Evolutionary conservation across 2,113 vertebrate species (phyloP), one percentile per base, ranked within the genome.

Genomic region (Nothobranchius kuhntae): DNA sequence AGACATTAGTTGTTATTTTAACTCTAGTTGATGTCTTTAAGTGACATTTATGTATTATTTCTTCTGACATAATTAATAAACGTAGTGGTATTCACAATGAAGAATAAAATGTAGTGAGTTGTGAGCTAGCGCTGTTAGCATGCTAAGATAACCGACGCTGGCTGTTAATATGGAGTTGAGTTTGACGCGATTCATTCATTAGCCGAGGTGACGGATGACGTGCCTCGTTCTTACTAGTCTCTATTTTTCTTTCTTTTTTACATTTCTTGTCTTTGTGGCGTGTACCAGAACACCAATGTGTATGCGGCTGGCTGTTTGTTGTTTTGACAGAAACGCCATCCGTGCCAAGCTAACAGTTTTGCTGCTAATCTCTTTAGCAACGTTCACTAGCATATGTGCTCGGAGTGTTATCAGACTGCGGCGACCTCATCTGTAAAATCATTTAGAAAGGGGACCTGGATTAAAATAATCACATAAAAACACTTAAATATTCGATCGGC

Each of bases 111-210:
- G 6, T 21, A 21, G 21, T 13, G 15, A 36, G 47, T 26, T 21
- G 46, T 13, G 40, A 55, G 82, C 85, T 80, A 87, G 51, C 54
- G 65, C 62, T 78, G 59, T 68, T 85, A 84, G 82, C 81, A 71
- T 42, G 78, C 59, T 65, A 55, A 51, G 63, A 71, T 86, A 80
- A 36, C 30, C 4, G 30, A 30, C 65, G 75, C 30, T 85, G 78
- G 81, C 77, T 73, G 71, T 70, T 67, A n/a, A n/a, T n/a, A 63
- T 56, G 67, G 54, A 63, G 11, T 46, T 75, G 47, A 66, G 68
- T 62, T 53, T 2, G 46, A 44, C 76, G 73, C 68, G 52, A 82
- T 86, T 86, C 72, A 86, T 87, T 86, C 71, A 46, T 68, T 67
- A 26, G 54, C 62, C 17, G 15, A 40, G 5, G 0, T 14, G 11